Evolutionary conservation across 2,888 invertebrate species (phyloP).

Genomic region (Lacanobia wlatinum): DNA sequence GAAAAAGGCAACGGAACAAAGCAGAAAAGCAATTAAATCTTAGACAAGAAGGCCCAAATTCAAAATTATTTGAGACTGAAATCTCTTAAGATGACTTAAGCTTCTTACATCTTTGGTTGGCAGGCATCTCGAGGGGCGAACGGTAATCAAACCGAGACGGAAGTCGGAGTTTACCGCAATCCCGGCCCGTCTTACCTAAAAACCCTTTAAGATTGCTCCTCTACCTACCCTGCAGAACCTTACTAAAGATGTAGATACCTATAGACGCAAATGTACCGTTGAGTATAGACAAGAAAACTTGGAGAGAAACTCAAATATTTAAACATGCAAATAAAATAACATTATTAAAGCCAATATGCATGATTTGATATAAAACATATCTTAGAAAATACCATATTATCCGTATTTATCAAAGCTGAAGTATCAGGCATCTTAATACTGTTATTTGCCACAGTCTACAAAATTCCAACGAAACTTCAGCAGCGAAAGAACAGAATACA

Average conservation of each 20-base stretch:
- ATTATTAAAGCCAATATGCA: conserved; percentile 8
- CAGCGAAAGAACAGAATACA: conserved; percentile 50
- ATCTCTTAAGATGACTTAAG: conserved; percentile 68
- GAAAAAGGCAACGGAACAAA: conserved; percentile 36
- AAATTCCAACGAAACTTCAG: conserved; percentile 37
- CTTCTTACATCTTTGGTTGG: conserved; percentile 73
- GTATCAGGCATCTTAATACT: conserved; percentile 31
- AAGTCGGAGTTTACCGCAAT: conserved; percentile 81
- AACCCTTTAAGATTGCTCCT: conserved; percentile 79
- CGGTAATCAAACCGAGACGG: conserved; percentile 84
- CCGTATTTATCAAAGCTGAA: conserved; percentile 21
- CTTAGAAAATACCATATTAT: conserved; percentile 1
- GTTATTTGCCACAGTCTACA: conserved; percentile 59
- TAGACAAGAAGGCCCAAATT: conserved; percentile 54
- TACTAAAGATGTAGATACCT: conserved; percentile 27
- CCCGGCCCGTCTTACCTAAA: conserved; percentile 82
- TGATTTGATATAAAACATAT: conserved; percentile 15
- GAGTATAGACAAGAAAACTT: neutral
- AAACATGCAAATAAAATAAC: conserved; percentile 13
- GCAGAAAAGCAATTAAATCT: conserved; percentile 61
- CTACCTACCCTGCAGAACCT: conserved; percentile 63
- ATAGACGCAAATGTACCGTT: conserved; percentile 5
- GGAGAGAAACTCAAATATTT: conserved; percentile 8
- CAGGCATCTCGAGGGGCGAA: conserved; percentile 82
- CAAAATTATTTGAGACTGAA: conserved; percentile 63